These are phyloP conservation scores for Adelognathus sp. DNA, from an alignment of 2,888 invertebrate species.

Conservation along the genomic window DNA sequence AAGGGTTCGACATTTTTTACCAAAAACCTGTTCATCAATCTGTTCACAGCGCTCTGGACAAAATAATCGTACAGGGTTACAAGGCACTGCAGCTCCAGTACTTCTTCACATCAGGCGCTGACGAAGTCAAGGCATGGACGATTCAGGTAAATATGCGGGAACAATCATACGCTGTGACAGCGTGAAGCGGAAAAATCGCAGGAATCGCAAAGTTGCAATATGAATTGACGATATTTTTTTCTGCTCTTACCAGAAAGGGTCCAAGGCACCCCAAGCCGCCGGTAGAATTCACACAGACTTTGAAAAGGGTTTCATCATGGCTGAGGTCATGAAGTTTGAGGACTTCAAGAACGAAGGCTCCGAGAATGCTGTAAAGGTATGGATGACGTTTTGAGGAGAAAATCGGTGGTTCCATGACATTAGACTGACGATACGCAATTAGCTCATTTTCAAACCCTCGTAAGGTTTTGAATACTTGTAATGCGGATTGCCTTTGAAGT, in stretches of 20 bases:
- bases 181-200: background rate
- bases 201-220: background rate
- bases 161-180: too few species aligned
- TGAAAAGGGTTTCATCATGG: conserved; percentile 99
- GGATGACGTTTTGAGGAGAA: background rate
- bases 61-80: conserved; percentile 98
- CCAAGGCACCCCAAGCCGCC: conserved; percentile 99
- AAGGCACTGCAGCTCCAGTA: conserved; percentile 97
- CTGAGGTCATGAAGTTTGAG: conserved; percentile 98
- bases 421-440: background rate
- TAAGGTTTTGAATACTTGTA: too few species aligned
- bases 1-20: background rate
- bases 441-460: too few species aligned
- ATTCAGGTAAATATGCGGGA: too few species aligned
- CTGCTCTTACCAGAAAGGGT: conserved; percentile 89
- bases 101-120: conserved; percentile 98
- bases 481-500: too few species aligned
- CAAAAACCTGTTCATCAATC: conserved; percentile 46
- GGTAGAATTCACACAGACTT: conserved; percentile 99
- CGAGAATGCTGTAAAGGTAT: conserved; percentile 93
- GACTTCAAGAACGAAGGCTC: conserved; percentile 98
- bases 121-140: conserved; percentile 99
- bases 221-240: conserved; percentile 7
- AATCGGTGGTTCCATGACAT: background rate
- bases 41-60: conserved; percentile 93